A percentile compares a stretch with the other conserved stretches of the same genome.
phyloP scores from a whole-genome alignment of 2,888 invertebrate species.

The Cerastis leucographa region DNA sequence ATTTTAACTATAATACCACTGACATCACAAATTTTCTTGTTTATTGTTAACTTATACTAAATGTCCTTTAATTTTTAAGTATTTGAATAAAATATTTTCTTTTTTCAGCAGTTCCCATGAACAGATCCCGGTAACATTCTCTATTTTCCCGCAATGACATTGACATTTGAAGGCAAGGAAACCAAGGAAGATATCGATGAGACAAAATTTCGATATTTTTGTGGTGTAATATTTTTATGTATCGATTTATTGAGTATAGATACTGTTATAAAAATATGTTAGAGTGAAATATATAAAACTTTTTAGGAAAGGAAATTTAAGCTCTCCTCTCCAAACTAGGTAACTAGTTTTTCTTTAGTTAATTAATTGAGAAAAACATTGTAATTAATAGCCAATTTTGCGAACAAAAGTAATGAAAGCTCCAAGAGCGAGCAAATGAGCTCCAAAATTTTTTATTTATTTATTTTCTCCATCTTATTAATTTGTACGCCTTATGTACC shows the following conservation, averaged over 20 bases:
- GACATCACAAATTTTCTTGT: slow-evolving; percentile 23
- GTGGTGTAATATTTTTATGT: neutral
- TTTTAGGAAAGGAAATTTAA: neutral
- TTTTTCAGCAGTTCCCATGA: neutral
- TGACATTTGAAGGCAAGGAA: neutral
- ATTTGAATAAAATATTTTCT: neutral
- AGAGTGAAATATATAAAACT: no score
- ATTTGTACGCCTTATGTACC: no score
- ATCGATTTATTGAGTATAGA: neutral
- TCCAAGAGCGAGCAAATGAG: no score
- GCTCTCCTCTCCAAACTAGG: no score
- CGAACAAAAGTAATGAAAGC: no score
- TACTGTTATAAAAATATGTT: no score
- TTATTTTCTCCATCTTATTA: no score
- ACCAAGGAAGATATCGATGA: neutral
- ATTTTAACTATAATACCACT: slow-evolving; percentile 21
- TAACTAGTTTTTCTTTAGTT: no score
- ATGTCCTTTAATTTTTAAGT: neutral
- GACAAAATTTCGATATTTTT: neutral
- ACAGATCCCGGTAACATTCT: neutral
- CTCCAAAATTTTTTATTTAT: no score
- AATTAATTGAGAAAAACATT: no score
- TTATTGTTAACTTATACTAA: neutral
- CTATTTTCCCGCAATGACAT: slow-evolving; percentile 21
- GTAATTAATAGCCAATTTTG: no score